Evolutionary conservation across 2,888 invertebrate genomes (phyloP), one percentile per base, ranked within the genome.

Genomic region (Cryptophagus acutangulus): DNA sequence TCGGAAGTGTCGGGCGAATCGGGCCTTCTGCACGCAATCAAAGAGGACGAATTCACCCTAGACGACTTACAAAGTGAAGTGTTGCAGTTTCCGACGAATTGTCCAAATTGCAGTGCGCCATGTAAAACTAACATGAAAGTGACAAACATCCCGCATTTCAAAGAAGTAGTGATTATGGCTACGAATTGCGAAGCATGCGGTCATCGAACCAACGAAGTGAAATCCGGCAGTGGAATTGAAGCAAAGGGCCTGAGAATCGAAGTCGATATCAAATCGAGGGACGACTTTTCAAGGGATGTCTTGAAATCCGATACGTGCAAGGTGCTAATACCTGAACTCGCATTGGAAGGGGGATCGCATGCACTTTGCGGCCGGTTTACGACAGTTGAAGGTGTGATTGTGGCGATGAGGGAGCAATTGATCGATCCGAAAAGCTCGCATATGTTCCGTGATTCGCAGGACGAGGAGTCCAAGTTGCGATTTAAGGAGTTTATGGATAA

Each of bases 81-180:
- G 6, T 60, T 95, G 35, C 78, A 81, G 51, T 94, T 97, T 68
- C 67, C 76, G 1, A 89, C 91, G 3, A 87, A 88, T 67, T 99
- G 99, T 60, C 83, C 88, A 0, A 76, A 80, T 47, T 99, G 97
- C 65, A 78, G 81, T 49, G 76, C 81, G 1, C 85, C 87, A 0
- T 89, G 90, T 49, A 75, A 82, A 43, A 95, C 95, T 1, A 90
- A 93, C 60, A 95, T 95, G 94, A 95, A 95, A 71, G 61, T 93
- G 40, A 91, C 92, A 0, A 81, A 83, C 53, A 92, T 99, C 62
- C 99, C 99, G 0, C 85, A 93, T 67, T 99, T 99, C 69, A 97
- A 99, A 70, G 90, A 97, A 65, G 92, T 94, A 0, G 84, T 99
- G 0, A 92, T 99, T 43, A 99, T 99, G 97, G 93, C 96, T 1